These are phyloP conservation scores for Chlorospingus semifuscus DNA, from an alignment of 2,797 vertebrate genomes.

Conservation along the genomic window DNA sequence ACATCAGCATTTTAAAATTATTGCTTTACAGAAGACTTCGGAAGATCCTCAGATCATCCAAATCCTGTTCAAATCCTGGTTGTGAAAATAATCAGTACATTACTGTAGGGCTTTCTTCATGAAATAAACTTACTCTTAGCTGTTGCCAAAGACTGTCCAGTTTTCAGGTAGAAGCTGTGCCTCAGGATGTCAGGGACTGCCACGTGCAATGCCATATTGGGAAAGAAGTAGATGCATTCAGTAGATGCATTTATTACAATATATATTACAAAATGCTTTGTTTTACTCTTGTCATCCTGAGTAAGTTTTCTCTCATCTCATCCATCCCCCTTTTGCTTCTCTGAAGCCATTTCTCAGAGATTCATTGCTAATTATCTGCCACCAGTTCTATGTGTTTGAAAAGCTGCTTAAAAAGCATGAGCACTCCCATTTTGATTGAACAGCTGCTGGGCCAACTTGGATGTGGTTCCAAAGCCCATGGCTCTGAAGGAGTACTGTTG, in stretches of 20 bases:
- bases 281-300: not conserved
- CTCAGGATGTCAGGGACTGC: not conserved
- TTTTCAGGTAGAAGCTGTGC: not conserved
- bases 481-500: not conserved
- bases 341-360: not conserved
- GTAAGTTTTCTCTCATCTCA: not conserved
- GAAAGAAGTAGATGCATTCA: not conserved
- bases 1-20: not conserved
- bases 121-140: not conserved
- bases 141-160: not conserved
- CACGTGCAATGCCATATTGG: fast-evolving
- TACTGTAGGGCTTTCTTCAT: not conserved
- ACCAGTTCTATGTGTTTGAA: not conserved
- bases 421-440: not conserved
- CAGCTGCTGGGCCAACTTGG: not conserved
- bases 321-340: not conserved
- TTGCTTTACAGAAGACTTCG: not conserved
- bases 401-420: not conserved
- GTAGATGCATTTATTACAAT: not conserved
- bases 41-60: not conserved
- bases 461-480: not conserved
- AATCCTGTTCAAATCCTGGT: not conserved
- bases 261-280: not conserved
- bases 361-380: not conserved
- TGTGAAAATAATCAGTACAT: not conserved